Evolutionary conservation across 2,797 vertebrate genomes (phyloP).

Genomic region (Orestias chungarensis): DNA sequence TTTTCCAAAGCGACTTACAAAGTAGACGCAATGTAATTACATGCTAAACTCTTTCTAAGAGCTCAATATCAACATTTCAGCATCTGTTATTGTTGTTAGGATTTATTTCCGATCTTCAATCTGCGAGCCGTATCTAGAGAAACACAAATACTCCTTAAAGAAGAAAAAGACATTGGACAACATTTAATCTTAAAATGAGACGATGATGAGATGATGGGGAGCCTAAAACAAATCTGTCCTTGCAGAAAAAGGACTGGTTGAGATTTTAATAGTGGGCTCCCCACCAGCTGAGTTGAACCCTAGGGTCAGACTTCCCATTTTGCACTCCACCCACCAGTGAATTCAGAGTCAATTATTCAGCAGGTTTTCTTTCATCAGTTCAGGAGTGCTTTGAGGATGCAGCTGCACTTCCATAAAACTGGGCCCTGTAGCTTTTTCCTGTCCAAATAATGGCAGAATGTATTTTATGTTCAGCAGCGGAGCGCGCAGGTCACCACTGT

Average conservation of each 20-base stretch:
- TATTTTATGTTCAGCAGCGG: constrained; percentile 46
- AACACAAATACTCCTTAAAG: constrained; percentile 57
- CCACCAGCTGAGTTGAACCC: constrained; percentile 18
- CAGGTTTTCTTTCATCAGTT: constrained; percentile 56
- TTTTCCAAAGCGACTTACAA: too few species aligned
- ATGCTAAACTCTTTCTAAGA: constrained; percentile 12
- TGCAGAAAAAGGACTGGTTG: not conserved
- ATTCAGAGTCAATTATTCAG: constrained; percentile 64
- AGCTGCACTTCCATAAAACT: constrained; percentile 67
- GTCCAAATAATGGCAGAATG: constrained; percentile 42
- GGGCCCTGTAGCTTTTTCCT: constrained; percentile 60
- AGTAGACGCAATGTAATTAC: too few species aligned
- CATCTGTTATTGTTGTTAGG: not conserved
- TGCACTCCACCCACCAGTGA: constrained; percentile 12
- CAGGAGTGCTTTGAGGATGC: constrained; percentile 73
- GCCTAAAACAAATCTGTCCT: constrained; percentile 31
- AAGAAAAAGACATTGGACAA: constrained; percentile 43
- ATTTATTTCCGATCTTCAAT: not conserved
- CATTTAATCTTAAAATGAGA: constrained; percentile 38
- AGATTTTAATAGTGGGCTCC: constrained; percentile 3
- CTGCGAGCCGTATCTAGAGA: constrained; percentile 26
- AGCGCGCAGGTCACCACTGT: constrained; percentile 34
- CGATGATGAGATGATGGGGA: constrained; percentile 10
- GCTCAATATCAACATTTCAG: not conserved
- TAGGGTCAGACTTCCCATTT: constrained; percentile 4